Base-by-base conservation (phyloP, 2,888 invertebrate species). In the Apotomis capreana region DNA sequence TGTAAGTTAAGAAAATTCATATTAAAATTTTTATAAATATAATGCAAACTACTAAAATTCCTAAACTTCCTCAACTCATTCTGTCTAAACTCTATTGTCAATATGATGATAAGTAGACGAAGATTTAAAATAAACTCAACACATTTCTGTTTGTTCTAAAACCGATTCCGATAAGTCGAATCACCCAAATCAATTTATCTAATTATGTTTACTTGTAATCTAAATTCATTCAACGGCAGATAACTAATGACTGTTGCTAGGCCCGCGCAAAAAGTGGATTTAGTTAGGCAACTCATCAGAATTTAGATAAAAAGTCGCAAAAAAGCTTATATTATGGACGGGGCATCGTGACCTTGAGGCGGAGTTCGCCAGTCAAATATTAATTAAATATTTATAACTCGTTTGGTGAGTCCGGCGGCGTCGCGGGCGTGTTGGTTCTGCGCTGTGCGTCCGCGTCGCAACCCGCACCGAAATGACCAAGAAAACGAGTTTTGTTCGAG, bases 371-470 rank as follows among this genome's bases (percentile, higher is more conserved):
- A 86, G 83, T 86, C 87, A 88, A 90, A 89, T 88, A 87, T 87
- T 89, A 90, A 91, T 90, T 88, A 90, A 89, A 88, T 89, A 89
- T 89, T 88, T 89, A 88, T 87, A 90, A 90, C 91, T 84, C 82
- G 91, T 90, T 90, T 87, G 87, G 85, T 82, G 75, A 82, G 88
- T 87, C 81, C 82, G 83, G 82, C 84, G 69, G 62, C 74, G 60
- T 70, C 64, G 79, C 81, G 84, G 80, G 87, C 85, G 86, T 88
- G 86, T 84, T 83, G 85, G 85, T 84, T 84, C 83, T 80, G 80
- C 81, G 80, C 83, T 80, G 80, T 81, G 80, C 81, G 78, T 62
- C 67, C 67, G 78, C 80, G 79, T 63, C 62, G 68, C 58, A 61
- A 64, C 61, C 44, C 61, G 60, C 67, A 60, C 40, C 51, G 51